Evolutionary conservation across 2,888 invertebrate genomes (phyloP), one percentile per base, ranked within the genome.

Genomic region (Nesidiocoris tenuis): DNA sequence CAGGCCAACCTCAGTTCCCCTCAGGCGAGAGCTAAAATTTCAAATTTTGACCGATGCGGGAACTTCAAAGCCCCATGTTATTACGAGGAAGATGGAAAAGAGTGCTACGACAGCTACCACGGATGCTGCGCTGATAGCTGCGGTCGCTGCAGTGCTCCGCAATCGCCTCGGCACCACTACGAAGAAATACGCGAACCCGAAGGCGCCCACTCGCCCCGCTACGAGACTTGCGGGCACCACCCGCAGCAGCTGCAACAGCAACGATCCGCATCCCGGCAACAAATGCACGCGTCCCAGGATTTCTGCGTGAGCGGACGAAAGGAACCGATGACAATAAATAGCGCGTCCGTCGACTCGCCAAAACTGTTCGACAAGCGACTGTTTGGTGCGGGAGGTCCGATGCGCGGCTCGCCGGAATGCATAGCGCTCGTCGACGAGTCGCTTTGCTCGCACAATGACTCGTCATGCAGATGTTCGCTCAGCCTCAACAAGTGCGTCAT

Each of bases 401-500:
- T 66, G 61, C 76, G 77, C 5, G 68, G 66, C 56, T 78, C 78
- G 2, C 78, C 77, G 0, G 78, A 78, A 25, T 76, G 78, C 17
- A 77, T 78, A 21, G 76, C 77, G 17, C 57, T 78, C 1, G 78
- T 78, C 7, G 78, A 78, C 59, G 78, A 78, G 39, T 78, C 78
- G 2, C 78, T 72, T n/a, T 78, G 78, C 68, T 76, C 76, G 1
- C 78, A 78, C 65, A 78, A 76, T 59, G 78, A 78, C 65, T 76
- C 78, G 16, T 78, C 78, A 9, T 78, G 78, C 56, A 76, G 76
- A 25, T 78, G 78, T 68, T 78, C 74, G 55, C 71, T 77, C 61
- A 64, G 64, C 59, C 39, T 77, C 18, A 75, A 77, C 55, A 75
- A 75, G 22, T 70, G 67, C 57, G 75, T 75, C 17, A 57, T 54